Percentiles rank a stretch among this genome's conserved stretches.
These are phyloP conservation scores for Eucidaris tribuloides DNA, from an alignment of 35 echinoderm and acorn worm species.

Conservation along the genomic window DNA sequence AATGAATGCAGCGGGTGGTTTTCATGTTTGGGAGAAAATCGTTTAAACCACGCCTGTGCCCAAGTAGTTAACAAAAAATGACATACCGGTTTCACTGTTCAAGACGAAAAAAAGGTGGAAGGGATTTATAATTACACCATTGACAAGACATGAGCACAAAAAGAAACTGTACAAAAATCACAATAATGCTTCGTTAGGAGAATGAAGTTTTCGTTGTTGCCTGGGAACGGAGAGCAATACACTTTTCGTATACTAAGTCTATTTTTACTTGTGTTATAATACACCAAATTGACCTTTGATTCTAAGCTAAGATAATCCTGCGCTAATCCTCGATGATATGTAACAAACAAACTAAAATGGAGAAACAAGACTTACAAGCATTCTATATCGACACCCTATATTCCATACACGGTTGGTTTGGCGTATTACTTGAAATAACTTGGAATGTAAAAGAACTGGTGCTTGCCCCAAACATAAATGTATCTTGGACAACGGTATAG, in stretches of 20 bases:
- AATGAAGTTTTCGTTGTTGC: background rate
- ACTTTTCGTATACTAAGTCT: background rate
- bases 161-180: background rate
- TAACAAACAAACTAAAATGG: conserved; percentile 1
- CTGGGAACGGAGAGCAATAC: background rate
- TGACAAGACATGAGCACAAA: conserved; percentile 11
- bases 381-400: no score
- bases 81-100: no score
- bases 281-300: background rate
- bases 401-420: no score
- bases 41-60: background rate
- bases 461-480: no score
- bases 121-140: background rate
- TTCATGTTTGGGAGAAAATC: background rate
- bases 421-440: no score
- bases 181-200: conserved; percentile 15
- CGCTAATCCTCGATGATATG: conserved; percentile 15
- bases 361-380: background rate
- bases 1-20: no score
- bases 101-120: background rate
- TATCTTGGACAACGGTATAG: no score
- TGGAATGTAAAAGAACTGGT: no score
- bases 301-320: background rate
- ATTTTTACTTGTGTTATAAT: background rate
- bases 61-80: background rate